Evolutionary conservation across 2,888 invertebrate genomes (phyloP).

Genomic region (Cinara cedri): DNA sequence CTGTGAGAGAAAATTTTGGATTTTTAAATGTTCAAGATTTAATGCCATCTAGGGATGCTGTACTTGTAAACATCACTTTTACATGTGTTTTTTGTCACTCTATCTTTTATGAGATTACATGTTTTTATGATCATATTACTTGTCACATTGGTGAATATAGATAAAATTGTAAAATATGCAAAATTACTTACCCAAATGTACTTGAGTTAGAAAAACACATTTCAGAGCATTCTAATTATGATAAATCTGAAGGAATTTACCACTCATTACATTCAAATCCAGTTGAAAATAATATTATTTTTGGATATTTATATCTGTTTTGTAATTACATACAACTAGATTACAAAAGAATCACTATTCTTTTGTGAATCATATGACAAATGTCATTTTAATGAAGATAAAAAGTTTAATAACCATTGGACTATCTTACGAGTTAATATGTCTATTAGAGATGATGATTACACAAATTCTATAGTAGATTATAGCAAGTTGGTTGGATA

Average conservation of each 20-base stretch:
- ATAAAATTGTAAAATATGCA: constrained; percentile 71
- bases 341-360: constrained; percentile 43
- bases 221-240: constrained; percentile 17
- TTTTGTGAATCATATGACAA: constrained; percentile 27
- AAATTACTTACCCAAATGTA: constrained; percentile 1
- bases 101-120: constrained; percentile 43
- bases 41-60: background rate
- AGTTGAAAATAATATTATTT: background rate
- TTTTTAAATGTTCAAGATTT: background rate
- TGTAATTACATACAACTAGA: constrained; percentile 45
- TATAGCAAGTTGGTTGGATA: constrained; percentile 16
- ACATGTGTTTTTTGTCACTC: constrained; percentile 58
- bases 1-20: constrained; percentile 13
- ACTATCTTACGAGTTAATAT: constrained; percentile 41
- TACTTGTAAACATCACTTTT: background rate
- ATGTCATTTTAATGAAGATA: constrained; percentile 38
- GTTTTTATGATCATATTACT: constrained; percentile 76
- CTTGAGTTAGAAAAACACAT: constrained; percentile 29
- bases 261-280: background rate
- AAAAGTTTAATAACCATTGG: constrained; percentile 41
- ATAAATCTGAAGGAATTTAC: constrained; percentile 22
- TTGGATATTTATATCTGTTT: constrained; percentile 51
- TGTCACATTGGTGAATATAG: constrained; percentile 81
- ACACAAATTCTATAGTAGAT: background rate
- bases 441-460: background rate